Conservation (phyloP, 2,888 invertebrate species). For the Orgyia antiqua region DNA sequence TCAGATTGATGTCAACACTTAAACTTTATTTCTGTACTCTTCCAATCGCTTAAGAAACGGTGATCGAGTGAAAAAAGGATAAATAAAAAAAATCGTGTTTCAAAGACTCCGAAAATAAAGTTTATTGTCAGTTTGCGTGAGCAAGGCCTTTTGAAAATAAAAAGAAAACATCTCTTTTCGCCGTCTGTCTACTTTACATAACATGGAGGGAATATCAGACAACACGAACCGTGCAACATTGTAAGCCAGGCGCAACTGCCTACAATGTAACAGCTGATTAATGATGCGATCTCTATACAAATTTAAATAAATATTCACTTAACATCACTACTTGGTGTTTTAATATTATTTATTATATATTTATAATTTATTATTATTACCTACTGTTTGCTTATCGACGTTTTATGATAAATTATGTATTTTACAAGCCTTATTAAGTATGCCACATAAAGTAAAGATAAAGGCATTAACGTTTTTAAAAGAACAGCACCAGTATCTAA, state of each 20-base stretch:
- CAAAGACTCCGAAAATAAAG: conserved; percentile 58
- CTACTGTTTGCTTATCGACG: too few relatives aligned
- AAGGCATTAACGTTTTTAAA: too few relatives aligned
- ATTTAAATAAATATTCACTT: conserved; percentile 22
- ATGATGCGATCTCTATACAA: conserved; percentile 10
- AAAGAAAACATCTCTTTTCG: conserved; percentile 14
- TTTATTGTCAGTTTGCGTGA: conserved; percentile 60
- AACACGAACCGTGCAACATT: conserved; percentile 17
- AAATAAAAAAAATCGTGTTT: conserved; percentile 34
- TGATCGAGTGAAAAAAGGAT: conserved; percentile 45
- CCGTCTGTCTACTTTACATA: conserved; percentile 22
- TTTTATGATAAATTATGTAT: conserved; percentile 3
- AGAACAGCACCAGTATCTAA: too few relatives aligned
- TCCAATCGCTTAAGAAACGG: conserved; percentile 48
- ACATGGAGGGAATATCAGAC: conserved; percentile 10
- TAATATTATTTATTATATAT: conserved; percentile 9
- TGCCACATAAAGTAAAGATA: too few relatives aligned
- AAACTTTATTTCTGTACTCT: conserved; percentile 34
- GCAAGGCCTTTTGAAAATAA: conserved; percentile 32
- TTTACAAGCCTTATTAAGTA: too few relatives aligned
- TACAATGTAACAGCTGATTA: conserved; percentile 18
- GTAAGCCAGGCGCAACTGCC: conserved; percentile 8
- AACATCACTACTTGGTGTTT: conserved; percentile 6
- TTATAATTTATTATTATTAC: conserved; percentile 9
- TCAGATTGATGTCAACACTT: conserved; percentile 28